phyloP scores from a whole-genome alignment of 2,797 vertebrate genomes.

The Passerculus sandwichensis region DNA sequence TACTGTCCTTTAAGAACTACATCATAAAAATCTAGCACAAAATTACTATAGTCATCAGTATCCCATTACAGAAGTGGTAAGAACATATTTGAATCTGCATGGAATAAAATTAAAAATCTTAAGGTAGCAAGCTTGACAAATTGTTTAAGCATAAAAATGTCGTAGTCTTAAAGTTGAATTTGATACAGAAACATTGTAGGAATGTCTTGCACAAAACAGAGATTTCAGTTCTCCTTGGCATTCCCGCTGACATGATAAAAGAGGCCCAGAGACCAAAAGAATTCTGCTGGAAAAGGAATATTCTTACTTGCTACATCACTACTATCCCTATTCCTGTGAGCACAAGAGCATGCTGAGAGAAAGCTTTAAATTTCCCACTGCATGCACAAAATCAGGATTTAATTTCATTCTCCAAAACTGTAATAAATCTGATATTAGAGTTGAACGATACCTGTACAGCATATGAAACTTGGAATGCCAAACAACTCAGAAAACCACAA shows the following conservation, averaged over 20 bases:
- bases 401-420: background rate
- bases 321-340: background rate
- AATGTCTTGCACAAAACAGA: background rate
- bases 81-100: conserved; percentile 2
- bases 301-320: background rate
- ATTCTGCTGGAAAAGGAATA: background rate
- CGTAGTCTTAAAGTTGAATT: conserved; percentile 21
- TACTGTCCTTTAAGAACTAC: background rate
- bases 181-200: background rate
- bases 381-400: background rate
- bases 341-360: background rate
- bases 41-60: background rate
- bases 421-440: background rate
- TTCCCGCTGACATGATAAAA: background rate
- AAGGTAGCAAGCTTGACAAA: background rate
- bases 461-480: background rate
- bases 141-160: conserved; percentile 33
- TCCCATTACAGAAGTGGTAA: background rate
- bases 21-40: background rate
- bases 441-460: background rate
- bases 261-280: background rate
- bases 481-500: background rate
- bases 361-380: background rate
- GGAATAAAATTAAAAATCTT: background rate
- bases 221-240: background rate